Evolutionary conservation across 2,113 vertebrate species (phyloP).

Genomic region (Vanacampus margaritifer): DNA sequence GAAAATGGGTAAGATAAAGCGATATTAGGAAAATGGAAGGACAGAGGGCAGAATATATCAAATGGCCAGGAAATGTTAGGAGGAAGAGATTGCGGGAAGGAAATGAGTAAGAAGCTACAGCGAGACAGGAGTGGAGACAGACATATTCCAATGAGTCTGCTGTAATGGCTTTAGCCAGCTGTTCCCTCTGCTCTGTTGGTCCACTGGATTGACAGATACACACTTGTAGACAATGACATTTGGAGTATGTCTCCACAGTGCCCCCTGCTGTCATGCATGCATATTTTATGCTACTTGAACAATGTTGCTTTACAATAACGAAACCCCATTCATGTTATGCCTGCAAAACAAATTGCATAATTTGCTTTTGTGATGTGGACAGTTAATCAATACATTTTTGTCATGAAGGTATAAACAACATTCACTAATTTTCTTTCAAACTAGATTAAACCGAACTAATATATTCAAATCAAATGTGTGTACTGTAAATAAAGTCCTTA

Average conservation of each 20-base stretch:
- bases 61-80: background rate
- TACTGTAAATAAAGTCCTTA: background rate
- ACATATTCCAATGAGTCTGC: constrained; percentile 36
- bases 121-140: constrained; percentile 3
- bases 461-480: background rate
- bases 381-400: background rate
- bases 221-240: constrained; percentile 2
- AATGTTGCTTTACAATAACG: background rate
- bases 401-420: background rate
- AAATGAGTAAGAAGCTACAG: background rate
- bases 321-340: background rate
- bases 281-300: background rate
- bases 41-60: background rate
- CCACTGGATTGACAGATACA: constrained; percentile 23
- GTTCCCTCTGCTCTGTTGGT: constrained; percentile 74
- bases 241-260: constrained; percentile 30
- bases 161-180: constrained; percentile 60
- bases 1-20: background rate
- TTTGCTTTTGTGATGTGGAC: too few species aligned
- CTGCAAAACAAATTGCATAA: background rate
- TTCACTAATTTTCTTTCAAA: background rate
- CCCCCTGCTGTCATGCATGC: constrained; percentile 34
- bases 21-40: background rate
- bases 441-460: background rate
- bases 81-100: background rate